These are phyloP conservation scores for Drosophila neonasuta DNA, from an alignment of 2,888 invertebrate genomes.

Conservation along the genomic window DNA sequence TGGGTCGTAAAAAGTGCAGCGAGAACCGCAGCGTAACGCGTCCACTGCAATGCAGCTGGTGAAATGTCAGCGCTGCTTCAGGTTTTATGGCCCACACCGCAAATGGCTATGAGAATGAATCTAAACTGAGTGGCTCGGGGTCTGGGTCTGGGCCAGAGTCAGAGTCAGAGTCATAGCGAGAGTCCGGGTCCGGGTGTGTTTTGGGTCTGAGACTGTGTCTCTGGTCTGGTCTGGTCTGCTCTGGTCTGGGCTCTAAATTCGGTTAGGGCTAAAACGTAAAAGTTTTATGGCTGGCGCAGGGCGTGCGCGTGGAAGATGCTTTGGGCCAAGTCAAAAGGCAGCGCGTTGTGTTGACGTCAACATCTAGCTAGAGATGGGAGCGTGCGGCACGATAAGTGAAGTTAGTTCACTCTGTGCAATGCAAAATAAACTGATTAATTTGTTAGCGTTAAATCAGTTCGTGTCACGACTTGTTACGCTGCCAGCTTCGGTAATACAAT, in stretches of 20 bases:
- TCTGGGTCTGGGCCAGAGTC: constrained; percentile 3
- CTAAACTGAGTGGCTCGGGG: constrained; percentile 50
- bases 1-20: constrained; percentile 62
- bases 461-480: constrained; percentile 10
- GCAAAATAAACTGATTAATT: not conserved
- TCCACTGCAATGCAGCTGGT: constrained; percentile 70
- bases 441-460: not conserved
- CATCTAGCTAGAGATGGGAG: constrained; percentile 26
- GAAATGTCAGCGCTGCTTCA: constrained; percentile 64
- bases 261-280: constrained; percentile 70
- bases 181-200: constrained; percentile 9
- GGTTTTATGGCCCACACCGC: constrained; percentile 61
- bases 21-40: constrained; percentile 40
- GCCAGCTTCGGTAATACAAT: constrained; percentile 67
- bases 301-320: constrained; percentile 34
- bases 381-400: constrained; percentile 3
- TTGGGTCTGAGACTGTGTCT: constrained; percentile 4
- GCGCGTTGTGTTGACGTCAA: constrained; percentile 19
- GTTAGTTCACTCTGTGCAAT: not conserved
- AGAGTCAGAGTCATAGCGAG: constrained; percentile 5
- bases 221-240: constrained; percentile 12
- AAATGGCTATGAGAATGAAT: constrained; percentile 63
- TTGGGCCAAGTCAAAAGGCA: constrained; percentile 18
- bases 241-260: constrained; percentile 53
- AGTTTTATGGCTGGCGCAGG: constrained; percentile 69